These are phyloP conservation scores for Chrysolina americana DNA, from an alignment of 2,888 invertebrate species.

Conservation along the genomic window DNA sequence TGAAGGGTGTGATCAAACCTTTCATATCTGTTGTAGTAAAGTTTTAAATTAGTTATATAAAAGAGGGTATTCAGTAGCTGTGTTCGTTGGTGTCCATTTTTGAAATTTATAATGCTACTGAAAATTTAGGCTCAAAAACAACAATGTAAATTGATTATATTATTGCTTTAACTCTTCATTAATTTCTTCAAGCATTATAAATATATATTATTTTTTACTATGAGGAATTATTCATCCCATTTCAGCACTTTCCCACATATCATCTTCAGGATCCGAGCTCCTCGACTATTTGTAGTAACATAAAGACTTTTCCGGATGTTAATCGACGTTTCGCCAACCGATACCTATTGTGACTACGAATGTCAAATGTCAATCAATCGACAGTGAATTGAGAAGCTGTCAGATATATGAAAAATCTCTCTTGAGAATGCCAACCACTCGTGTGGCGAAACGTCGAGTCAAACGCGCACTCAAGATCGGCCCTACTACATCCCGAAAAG, in stretches of 20 bases:
- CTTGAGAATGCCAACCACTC: too few species aligned
- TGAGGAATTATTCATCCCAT: background rate
- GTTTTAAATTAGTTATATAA: conserved; percentile 38
- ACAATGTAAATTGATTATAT: conserved; percentile 52
- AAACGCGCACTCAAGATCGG: too few species aligned
- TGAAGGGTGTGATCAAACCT: background rate
- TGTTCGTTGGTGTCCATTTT: conserved; percentile 57
- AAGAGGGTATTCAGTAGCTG: conserved; percentile 58
- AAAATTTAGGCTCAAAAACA: conserved; percentile 58
- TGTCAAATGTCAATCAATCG: too few species aligned
- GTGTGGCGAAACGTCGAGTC: too few species aligned
- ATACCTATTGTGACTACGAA: too few species aligned
- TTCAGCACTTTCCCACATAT: background rate
- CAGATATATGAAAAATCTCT: too few species aligned
- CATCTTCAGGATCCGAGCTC: background rate
- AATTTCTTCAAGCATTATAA: conserved; percentile 59
- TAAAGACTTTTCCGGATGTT: too few species aligned
- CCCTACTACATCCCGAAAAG: too few species aligned
- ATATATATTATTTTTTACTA: conserved; percentile 59
- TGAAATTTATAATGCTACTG: conserved; percentile 59
- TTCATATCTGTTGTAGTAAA: conserved; percentile 6
- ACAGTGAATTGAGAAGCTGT: too few species aligned
- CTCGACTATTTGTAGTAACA: too few species aligned
- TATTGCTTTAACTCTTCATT: conserved; percentile 58
- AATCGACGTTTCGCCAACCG: too few species aligned